These are phyloP conservation scores for Silurus aristotelis DNA, from an alignment of 2,797 vertebrate species.

Conservation along the genomic window DNA sequence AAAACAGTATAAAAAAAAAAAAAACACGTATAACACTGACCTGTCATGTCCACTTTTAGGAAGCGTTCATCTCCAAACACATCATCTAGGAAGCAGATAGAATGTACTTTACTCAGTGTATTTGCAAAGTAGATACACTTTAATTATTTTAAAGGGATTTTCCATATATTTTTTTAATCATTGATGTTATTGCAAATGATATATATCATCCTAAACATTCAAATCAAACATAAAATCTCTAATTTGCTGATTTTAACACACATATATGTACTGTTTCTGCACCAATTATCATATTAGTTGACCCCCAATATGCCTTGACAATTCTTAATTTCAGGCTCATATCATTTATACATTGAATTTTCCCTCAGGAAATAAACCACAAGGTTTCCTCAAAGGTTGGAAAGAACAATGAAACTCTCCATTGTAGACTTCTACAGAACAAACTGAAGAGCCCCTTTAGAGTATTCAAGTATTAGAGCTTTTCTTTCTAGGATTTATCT, in stretches of 20 bases:
- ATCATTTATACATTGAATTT: neutral
- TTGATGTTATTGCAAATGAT: no score
- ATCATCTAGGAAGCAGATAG: slow-evolving; percentile 76
- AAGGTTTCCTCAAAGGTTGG: neutral
- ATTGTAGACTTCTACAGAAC: neutral
- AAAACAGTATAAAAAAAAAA: neutral
- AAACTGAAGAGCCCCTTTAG: neutral
- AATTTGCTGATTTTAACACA: neutral
- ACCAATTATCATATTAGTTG: neutral
- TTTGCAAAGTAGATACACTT: neutral
- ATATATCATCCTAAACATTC: neutral
- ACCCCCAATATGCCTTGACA: neutral
- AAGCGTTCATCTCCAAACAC: slow-evolving; percentile 94
- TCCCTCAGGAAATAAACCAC: neutral
- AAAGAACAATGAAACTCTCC: neutral
- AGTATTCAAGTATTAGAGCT: neutral
- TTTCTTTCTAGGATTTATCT: neutral
- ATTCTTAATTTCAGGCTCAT: neutral
- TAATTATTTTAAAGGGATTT: neutral
- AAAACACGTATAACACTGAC: slow-evolving; percentile 68
- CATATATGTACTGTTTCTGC: neutral
- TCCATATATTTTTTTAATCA: no score
- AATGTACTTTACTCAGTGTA: neutral
- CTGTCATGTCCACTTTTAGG: slow-evolving; percentile 83
- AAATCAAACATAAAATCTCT: neutral